Base-by-base conservation (phyloP, 2,888 invertebrate species). In the Drosophila limbata region DNA sequence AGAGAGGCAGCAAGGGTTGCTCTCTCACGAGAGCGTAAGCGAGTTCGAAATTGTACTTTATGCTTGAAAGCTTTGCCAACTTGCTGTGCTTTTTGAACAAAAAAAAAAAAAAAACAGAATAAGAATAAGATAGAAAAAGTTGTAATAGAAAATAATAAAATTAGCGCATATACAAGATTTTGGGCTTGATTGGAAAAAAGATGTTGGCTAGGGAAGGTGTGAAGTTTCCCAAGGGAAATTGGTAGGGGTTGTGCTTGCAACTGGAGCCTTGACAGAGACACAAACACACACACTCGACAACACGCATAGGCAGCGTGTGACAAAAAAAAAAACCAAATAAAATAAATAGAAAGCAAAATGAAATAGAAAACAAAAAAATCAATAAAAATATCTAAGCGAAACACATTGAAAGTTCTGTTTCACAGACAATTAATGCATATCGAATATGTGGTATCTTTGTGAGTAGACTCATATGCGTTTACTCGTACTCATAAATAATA, bases 141-240 rank as follows among this genome's bases (percentile, higher is more conserved):
- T 66, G 64, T 64, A 67, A 79, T 74, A 67, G 63, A 79, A 79
- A 75, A 70, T 74, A 77, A 77, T 79, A 74, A 42, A 77, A 79
- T 74, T 73, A 73, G 62, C 62, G 62, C 61, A 55, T 73, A 76
- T 73, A 79, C 39, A 79, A 57, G 62, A 73, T 73, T 74, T 52
- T 50, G 15, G 64, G 69, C 61, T 59, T 57, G 67, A 57, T 73
- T 64, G 37, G 40, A 8, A 19, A 15, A 25, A 10, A 19, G 25
- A 6, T 21, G 19, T 15, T 15, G 37, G 10, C 11, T 40, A 1
- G 21, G 37, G 4, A 13, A 9, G 19, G 9, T 21, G 47, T n/a
- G 28, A 28, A 55, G 33, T 52, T 39, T 3, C 25, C 19, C 35
- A 9, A 19, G 50, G 56, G 13, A 13, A 31, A 28, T 9, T n/a